Evolutionary conservation across 1,140 invertebrate species (phyloP).

Genomic region (Arion vulgaris): DNA sequence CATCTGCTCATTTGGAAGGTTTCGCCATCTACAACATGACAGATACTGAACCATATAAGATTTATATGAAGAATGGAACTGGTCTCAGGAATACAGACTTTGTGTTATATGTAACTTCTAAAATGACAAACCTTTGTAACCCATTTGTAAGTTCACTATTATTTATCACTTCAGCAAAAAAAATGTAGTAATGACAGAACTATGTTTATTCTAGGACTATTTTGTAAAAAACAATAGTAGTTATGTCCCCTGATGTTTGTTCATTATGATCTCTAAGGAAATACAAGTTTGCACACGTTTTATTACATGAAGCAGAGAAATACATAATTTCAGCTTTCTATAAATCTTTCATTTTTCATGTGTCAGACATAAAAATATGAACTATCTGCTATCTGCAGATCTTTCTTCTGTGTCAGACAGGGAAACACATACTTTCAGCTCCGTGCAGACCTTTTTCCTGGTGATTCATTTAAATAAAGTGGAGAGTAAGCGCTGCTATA

Average conservation of each 20-base stretch:
- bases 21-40: conserved; percentile 16
- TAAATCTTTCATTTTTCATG: too few relatives aligned
- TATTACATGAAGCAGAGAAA: too few relatives aligned
- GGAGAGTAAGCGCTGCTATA: too few relatives aligned
- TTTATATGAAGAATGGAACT: conserved; percentile 11
- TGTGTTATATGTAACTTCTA: conserved; percentile 39
- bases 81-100: conserved; percentile 32
- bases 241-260: background rate
- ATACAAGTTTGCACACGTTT: too few relatives aligned
- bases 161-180: background rate
- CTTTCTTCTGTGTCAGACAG: too few relatives aligned
- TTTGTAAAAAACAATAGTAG: background rate
- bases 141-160: conserved; percentile 17
- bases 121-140: conserved; percentile 20
- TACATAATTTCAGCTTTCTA: too few relatives aligned
- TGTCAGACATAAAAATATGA: too few relatives aligned
- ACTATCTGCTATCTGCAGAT: too few relatives aligned
- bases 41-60: conserved; percentile 5
- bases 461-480: too few relatives aligned
- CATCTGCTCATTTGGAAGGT: conserved; percentile 22
- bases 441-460: too few relatives aligned
- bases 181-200: background rate
- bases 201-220: background rate
- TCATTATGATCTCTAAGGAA: background rate
- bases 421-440: too few relatives aligned